Base-by-base conservation (phyloP, 2,113 vertebrate species). In the Dolichallabes microphthalmus region DNA sequence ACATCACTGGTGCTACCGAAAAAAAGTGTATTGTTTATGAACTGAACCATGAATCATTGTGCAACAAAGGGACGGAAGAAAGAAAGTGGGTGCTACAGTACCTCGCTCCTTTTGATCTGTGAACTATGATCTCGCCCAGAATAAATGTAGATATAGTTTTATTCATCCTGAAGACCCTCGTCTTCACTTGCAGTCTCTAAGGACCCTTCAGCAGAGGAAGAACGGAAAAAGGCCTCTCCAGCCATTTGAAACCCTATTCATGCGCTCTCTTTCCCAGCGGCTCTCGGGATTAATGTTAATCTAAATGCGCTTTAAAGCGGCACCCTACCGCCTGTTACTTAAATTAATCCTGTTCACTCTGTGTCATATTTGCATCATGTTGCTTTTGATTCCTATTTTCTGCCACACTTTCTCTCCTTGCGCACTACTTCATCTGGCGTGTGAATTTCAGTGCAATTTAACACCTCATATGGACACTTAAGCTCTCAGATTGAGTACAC, bases 321-420 rank as follows among this genome's bases (percentile, higher is more conserved):
- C 78, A 80, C 32, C 58, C n/a, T 9, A 4, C 14, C 30, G 57
- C 17, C 27, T n/a, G 57, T 60, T 50, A 61, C 57, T 50, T 61
- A 30, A 9, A 73, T 77, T 73, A 81, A 73, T 78, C 27, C 27
- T 68, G 39, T 73, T 84, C 77, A 69, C 50, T 69, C 35, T 45
- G 82, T 3, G 6, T 85, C 69, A 76, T 85, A 63, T 84, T 76
- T 60, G 68, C 75, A 85, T 86, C 69, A 78, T 60, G 58, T 66
- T 32, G 39, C 45, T 25, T 85, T 17, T 64, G 52, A 61, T 83
- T 80, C 45, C 17, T 74, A 66, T 80, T 87, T 78, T 87, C 64
- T 82, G 69, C 69, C 20, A 5, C 77, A 61, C 22, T 52, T 85
- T 85, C 82, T 85, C 74, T 35, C 32, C 78, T 89, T 64, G 85